Conservation (phyloP, 2,888 invertebrate species). For the Clusia tigrina region DNA sequence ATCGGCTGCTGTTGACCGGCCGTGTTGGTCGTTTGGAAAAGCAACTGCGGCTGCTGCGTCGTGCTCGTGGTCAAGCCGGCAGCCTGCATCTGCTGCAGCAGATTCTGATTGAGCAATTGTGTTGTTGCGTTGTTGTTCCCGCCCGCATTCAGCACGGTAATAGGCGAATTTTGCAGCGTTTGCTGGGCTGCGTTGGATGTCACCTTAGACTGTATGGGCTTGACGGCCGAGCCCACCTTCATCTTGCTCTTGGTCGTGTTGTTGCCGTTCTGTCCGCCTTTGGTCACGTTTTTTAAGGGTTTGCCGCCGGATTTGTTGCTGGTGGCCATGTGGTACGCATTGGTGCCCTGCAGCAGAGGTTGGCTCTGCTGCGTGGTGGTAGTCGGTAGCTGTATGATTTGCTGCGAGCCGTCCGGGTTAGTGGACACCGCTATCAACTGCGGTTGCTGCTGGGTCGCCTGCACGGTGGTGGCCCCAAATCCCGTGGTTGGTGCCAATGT, state of each 20-base stretch:
- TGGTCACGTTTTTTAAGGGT: conserved; percentile 52
- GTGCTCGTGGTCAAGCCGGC: conserved; percentile 6
- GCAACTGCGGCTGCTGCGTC: conserved; percentile 42
- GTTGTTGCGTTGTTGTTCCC: conserved; percentile 20
- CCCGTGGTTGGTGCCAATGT: conserved; percentile 46
- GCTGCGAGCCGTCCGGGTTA: conserved; percentile 53
- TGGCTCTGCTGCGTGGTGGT: conserved; percentile 22
- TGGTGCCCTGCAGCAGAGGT: conserved; percentile 35
- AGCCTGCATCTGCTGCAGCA: conserved; percentile 34
- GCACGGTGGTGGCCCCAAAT: conserved; percentile 23
- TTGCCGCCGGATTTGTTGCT: conserved; percentile 51
- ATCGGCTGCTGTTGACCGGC: conserved; percentile 41
- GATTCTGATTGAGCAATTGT: conserved; percentile 45
- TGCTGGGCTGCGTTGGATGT: conserved; percentile 37
- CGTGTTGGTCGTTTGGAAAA: conserved; percentile 48
- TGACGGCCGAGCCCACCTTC: conserved; percentile 45
- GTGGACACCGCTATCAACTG: conserved; percentile 56
- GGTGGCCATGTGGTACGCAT: conserved; percentile 51
- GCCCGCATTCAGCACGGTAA: conserved; percentile 42
- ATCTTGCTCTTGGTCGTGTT: conserved; percentile 52
- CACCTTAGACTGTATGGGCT: conserved; percentile 55
- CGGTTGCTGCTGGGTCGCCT: conserved; percentile 41
- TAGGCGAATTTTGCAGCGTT: conserved; percentile 38
- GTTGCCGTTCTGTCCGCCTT: conserved; percentile 51
- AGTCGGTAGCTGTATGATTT: conserved; percentile 55